These are phyloP conservation scores for Antedon bifida DNA, from an alignment of 35 echinoderm and acorn worm species.

Conservation along the genomic window DNA sequence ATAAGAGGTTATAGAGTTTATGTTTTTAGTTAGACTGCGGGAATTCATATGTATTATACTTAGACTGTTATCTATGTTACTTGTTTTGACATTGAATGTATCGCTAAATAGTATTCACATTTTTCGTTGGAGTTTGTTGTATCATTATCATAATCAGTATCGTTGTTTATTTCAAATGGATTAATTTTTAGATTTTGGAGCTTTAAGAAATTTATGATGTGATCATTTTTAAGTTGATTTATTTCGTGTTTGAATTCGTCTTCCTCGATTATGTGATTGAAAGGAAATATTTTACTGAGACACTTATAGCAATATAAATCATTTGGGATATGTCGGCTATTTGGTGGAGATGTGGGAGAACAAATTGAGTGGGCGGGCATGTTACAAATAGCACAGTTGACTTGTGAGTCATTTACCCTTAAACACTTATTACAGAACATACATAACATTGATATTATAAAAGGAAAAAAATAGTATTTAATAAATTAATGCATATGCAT, in stretches of 20 bases:
- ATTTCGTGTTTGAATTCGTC: neutral
- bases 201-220: neutral
- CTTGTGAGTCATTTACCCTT: neutral
- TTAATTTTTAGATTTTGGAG: neutral
- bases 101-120: too few species aligned
- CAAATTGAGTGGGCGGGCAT: neutral
- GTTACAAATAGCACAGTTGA: neutral
- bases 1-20: too few species aligned
- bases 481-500: too few species aligned
- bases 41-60: too few species aligned
- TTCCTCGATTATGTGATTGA: too few species aligned
- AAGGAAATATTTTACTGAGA: neutral
- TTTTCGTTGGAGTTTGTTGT: too few species aligned
- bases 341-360: neutral
- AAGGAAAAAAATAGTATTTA: too few species aligned
- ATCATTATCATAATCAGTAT: neutral
- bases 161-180: neutral
- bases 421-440: neutral
- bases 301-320: neutral
- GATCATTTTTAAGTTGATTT: neutral
- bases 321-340: neutral
- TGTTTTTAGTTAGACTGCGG: too few species aligned
- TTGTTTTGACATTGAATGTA: too few species aligned
- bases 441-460: neutral
- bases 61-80: too few species aligned